Percentiles rank a stretch among this genome's conserved stretches.
Evolutionary conservation across 2,888 invertebrate genomes (phyloP).

Genomic region (Plebejus melissa): DNA sequence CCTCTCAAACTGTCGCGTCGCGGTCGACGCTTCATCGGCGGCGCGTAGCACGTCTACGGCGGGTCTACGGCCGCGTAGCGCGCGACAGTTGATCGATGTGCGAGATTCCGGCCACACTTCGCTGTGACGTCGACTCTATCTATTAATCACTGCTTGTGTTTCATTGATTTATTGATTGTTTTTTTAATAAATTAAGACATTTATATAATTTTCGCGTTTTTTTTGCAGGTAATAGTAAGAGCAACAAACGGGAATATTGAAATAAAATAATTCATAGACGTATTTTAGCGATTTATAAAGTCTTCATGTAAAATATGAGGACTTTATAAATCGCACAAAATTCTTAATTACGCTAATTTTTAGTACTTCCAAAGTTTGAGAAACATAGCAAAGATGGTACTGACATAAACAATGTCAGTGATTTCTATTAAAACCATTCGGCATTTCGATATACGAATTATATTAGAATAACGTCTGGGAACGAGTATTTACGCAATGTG

Average conservation of each 20-base stretch:
- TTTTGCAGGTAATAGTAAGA: not conserved
- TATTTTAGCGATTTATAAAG: not conserved
- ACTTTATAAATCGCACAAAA: too few species aligned
- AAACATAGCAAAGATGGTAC: constrained; percentile 52
- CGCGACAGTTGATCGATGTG: not conserved
- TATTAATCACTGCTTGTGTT: not conserved
- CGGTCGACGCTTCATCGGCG: constrained; percentile 33
- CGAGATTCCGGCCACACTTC: not conserved
- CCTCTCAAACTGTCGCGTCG: constrained; percentile 55
- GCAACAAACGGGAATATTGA: not conserved
- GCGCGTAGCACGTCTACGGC: constrained; percentile 43
- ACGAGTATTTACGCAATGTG: constrained; percentile 63
- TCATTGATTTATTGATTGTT: not conserved
- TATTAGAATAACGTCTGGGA: constrained; percentile 69
- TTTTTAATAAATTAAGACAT: not conserved
- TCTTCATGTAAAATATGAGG: too few species aligned
- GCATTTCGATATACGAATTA: constrained; percentile 69
- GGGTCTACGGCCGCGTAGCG: constrained; percentile 42
- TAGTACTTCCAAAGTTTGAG: constrained; percentile 53
- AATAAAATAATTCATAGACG: not conserved
- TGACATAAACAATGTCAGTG: constrained; percentile 75
- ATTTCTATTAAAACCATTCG: constrained; percentile 73
- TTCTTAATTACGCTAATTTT: not conserved
- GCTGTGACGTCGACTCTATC: not conserved
- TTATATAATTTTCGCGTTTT: not conserved